Evolutionary conservation across 2,888 invertebrate species (phyloP), one percentile per base, ranked within the genome.

Genomic region (Boloria euphrosyne): DNA sequence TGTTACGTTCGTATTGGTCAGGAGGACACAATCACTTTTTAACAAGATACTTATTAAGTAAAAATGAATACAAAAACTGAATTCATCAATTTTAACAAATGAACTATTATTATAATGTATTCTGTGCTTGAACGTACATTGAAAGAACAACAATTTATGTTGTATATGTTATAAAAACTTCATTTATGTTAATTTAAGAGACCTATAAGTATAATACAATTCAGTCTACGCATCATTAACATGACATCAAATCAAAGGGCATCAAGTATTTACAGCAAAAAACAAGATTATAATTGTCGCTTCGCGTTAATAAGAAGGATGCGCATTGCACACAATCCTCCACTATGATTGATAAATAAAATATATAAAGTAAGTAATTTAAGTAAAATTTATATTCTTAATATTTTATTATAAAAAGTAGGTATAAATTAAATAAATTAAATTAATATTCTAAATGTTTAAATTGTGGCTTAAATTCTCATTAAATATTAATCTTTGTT

Each of bases 241-340:
- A 69, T 60, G 66, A 65, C 71, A 74, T 74, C 71, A 68, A 69
- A 69, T 66, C 70, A 71, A 73, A 74, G 73, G 72, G 73, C 73
- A 73, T 71, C 70, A 58, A 71, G 69, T 71, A 65, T 68, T 71
- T 59, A 58, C 67, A 67, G 65, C 70, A 71, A 74, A 74, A 74
- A 74, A 74, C 67, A 72, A 66, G 70, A 65, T 66, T 68, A 70
- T 70, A 72, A 60, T 69, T 67, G 70, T 68, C 65, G 58, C 53
- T 64, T 58, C 61, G 46, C 50, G 59, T 59, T 70, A 68, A 67
- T 68, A 58, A 66, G 62, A 68, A 71, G 73, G 70, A 73, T 74
- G 71, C 66, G 68, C 67, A 65, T 67, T 61, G 38, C 65, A 62
- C 58, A 55, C 67, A 69, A 67, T 64, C 66, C 69, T 61, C 69